phyloP scores from a whole-genome alignment of 2,113 vertebrate species.

The Plecturocebus donacophilus region DNA sequence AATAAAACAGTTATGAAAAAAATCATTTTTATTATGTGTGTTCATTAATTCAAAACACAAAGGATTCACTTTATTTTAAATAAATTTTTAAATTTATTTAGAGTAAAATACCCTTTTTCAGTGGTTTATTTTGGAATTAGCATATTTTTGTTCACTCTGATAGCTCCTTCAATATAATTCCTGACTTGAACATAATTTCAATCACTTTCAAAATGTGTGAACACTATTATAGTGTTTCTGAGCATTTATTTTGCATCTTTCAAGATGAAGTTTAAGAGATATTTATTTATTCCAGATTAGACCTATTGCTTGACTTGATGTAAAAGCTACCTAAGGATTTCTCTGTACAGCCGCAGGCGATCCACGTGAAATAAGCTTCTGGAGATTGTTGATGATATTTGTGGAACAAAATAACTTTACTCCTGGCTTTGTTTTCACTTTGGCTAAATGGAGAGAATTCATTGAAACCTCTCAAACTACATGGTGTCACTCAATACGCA shows the following conservation, averaged over 20 bases:
- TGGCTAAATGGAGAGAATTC: not conserved
- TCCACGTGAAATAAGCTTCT: not conserved
- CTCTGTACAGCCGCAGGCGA: not conserved
- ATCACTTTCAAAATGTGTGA: not conserved
- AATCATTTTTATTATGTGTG: constrained; percentile 51
- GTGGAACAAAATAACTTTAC: not conserved
- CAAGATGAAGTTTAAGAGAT: not conserved
- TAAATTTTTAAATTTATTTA: not conserved
- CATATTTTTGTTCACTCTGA: not conserved
- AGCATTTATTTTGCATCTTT: not conserved
- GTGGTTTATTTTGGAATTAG: not conserved
- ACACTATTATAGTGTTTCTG: not conserved
- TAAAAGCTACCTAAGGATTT: not conserved
- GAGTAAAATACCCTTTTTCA: not conserved
- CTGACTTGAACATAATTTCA: not conserved
- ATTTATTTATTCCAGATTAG: not conserved
- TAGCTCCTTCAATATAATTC: not conserved
- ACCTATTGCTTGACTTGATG: not conserved
- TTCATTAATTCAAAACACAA: constrained; percentile 15
- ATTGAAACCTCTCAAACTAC: not conserved
- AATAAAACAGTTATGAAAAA: constrained; percentile 86
- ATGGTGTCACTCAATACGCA: not conserved
- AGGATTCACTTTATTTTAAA: not conserved
- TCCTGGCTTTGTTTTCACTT: not conserved
- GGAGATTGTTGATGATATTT: not conserved